Conservation (phyloP, 2,113 vertebrate genomes). For the Pungitius pungitius region DNA sequence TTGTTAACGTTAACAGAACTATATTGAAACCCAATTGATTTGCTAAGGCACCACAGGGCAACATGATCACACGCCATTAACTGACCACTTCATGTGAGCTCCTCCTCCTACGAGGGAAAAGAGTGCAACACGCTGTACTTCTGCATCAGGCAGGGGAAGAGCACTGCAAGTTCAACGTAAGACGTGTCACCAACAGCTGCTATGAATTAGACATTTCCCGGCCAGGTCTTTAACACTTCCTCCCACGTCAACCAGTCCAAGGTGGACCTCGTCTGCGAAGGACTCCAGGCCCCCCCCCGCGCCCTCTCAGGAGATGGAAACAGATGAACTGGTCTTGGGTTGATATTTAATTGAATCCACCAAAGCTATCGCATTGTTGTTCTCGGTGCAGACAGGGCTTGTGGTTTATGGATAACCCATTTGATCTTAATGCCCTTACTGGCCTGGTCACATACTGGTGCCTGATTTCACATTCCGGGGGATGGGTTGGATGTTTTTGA, state of each 20-base stretch:
- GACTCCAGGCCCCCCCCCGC: no score
- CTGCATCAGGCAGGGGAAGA: not conserved
- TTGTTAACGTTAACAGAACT: not conserved
- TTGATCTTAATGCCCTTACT: constrained; percentile 59
- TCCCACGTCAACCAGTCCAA: no score
- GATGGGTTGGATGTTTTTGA: not conserved
- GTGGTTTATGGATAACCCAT: constrained; percentile 69
- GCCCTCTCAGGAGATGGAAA: no score
- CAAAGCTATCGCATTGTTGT: no score
- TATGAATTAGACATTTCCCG: constrained; percentile 55
- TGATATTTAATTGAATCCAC: no score
- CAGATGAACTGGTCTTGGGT: no score
- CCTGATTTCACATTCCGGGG: constrained; percentile 3
- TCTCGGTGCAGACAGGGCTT: not conserved
- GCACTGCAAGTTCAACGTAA: constrained; percentile 12
- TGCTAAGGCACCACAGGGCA: not conserved
- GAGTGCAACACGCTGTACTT: no score
- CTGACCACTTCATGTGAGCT: no score
- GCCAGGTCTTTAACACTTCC: constrained; percentile 28
- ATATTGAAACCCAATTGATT: not conserved
- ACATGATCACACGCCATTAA: not conserved
- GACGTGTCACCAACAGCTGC: constrained; percentile 28
- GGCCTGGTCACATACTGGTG: constrained; percentile 57
- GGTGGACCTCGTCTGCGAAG: no score
- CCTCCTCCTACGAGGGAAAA: no score